Evolutionary conservation across 2,888 invertebrate genomes (phyloP).

Genomic region (Ochlodes sylvanus): DNA sequence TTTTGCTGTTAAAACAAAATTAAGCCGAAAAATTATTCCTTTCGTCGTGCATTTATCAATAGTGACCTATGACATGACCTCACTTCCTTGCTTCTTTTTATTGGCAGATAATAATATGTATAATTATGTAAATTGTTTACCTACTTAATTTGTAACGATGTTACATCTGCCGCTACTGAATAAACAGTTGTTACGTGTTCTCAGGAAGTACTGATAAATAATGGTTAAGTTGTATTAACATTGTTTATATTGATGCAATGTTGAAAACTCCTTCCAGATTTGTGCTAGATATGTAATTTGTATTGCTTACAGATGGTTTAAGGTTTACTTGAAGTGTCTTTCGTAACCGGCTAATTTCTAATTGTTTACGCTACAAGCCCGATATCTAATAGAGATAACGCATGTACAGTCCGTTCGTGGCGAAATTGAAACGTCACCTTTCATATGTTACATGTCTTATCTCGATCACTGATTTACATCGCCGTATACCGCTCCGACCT

Average conservation of each 20-base stretch:
- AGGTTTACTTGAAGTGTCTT: no score
- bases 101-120: neutral
- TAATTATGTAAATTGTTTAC: no score
- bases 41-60: neutral
- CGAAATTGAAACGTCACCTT: conserved; percentile 38
- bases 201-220: neutral
- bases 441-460: conserved; percentile 44
- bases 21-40: neutral
- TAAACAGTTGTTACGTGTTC: neutral
- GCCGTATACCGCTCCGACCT: conserved; percentile 29
- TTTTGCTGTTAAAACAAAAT: no score
- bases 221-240: no score
- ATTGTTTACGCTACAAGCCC: conserved; percentile 17
- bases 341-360: conserved; percentile 15
- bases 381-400: conserved; percentile 37
- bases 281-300: no score
- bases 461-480: conserved; percentile 41
- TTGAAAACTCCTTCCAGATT: no score
- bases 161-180: neutral
- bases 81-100: neutral
- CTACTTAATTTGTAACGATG: neutral
- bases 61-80: neutral
- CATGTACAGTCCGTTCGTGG: conserved; percentile 26
- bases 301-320: no score
- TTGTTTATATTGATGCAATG: no score